Base-by-base conservation (phyloP, 1,140 invertebrate genomes). In the Plodia interpunctella region DNA sequence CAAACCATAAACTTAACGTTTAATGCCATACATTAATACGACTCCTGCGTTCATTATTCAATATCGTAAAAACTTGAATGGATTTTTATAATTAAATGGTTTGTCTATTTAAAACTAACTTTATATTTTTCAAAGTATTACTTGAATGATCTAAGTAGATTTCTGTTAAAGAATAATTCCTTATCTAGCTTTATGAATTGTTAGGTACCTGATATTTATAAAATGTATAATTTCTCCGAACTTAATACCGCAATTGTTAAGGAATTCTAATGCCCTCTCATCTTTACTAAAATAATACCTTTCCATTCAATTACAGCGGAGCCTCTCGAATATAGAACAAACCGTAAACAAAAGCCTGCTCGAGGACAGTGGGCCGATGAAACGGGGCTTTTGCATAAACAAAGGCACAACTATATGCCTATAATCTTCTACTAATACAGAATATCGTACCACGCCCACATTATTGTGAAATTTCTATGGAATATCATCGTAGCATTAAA, bases 331-430 rank as follows among this genome's bases (percentile, higher is more conserved):
- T 25, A 56, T 18, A 35, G 52, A 53, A 57, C 55, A 49, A 56
- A 8, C 18, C 32, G 19, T 63, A 57, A 70, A 66, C 51, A 65
- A 61, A 59, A 66, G 60, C 49, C 60, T 56, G 50, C 52, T 62
- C 18, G n/a, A 59, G 50, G 57, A 68, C 61, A 67, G 60, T 66
- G 57, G 66, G 55, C 56, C 63, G 60, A 62, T 54, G 44, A 51
- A 72, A 75, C 68, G 67, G 67, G 58, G 68, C 57, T 59, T 65
- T 59, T 65, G 55, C 60, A 70, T 68, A 69, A 76, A 57, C 63
- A 70, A 66, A 58, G 52, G 44, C 57, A 72, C 68, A 66, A 32
- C 5, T 44, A 44, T 17, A 65, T 58, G 20, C 35, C 49, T 67
- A 63, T 61, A 59, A 65, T 66, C 52, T 52, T 50, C 20, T 55